A percentile compares a stretch with the other conserved stretches of the same genome.
phyloP scores from a whole-genome alignment of 2,888 invertebrate species.

The Calliphora vomitoria region DNA sequence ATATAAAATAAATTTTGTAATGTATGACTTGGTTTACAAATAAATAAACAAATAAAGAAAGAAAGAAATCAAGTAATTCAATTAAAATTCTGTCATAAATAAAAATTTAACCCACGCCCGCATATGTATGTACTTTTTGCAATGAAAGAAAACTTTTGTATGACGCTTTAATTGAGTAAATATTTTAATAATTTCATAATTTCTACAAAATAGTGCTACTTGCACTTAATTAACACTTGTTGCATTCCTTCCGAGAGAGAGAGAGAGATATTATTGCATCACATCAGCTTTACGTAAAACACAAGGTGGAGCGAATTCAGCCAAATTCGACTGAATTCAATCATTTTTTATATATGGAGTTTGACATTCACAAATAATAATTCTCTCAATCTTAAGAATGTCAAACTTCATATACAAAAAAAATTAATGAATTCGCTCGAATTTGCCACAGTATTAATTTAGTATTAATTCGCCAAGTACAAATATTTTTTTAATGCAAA shows the following conservation, averaged over 20 bases:
- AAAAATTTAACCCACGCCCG: constrained; percentile 30
- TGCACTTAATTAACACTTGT: constrained; percentile 32
- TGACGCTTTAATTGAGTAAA: constrained; percentile 38
- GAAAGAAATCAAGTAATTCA: constrained; percentile 46
- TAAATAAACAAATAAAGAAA: neutral
- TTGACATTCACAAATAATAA: no score
- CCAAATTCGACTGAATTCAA: no score
- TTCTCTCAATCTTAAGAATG: no score
- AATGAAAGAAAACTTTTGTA: constrained; percentile 7
- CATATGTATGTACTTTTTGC: neutral
- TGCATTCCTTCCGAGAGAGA: neutral
- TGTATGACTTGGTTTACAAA: neutral
- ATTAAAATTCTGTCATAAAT: constrained; percentile 45
- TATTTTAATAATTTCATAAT: neutral
- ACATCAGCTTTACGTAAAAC: no score
- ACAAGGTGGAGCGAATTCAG: no score
- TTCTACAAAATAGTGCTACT: neutral
- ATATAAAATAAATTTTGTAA: neutral
- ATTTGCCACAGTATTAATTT: no score
- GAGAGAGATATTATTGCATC: no score
- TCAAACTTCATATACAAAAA: no score
- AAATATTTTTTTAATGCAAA: neutral
- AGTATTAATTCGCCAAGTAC: no score
- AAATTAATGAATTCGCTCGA: no score
- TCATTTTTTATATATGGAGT: no score